Evolutionary conservation across 2,797 vertebrate genomes (phyloP), one percentile per base, ranked within the genome.

Genomic region (Melanotaenia pygmaea): DNA sequence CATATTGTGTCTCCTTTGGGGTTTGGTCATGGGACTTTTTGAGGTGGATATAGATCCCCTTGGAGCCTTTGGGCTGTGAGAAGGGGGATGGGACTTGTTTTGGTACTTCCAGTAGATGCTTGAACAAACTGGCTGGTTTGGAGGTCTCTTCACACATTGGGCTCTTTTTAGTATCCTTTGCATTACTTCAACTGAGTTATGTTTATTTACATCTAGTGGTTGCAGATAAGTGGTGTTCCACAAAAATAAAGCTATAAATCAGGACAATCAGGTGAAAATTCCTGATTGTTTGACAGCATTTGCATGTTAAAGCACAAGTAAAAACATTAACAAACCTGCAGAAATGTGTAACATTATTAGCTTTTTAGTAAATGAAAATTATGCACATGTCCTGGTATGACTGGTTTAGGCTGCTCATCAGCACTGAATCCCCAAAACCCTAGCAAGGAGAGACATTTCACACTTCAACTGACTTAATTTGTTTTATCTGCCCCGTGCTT

Each of bases 191-290:
- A 5, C 4, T 56, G 24, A 30, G 13, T 30, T 30, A 7, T 56
- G 53, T 56, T 56, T 56, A 14, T 28, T 56, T 56, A 56, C 26
- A 28, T 56, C 24, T 47, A 34, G 26, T 10, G 5, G 32, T 4
- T 35, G 43, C 7, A 61, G 72, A 72, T 62, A 30, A 72, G 56
- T 12, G 26, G 3, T 6, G 14, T 5, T 62, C 18, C n/a, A 38
- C 26, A n/a, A 58, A 50, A 28, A 56, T 7, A 28, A 14, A 7
- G 1, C 5, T 30, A 14, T 30, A 26, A 28, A 28, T 28, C 10
- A 4, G 22, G 22, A 9, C 50, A 24, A 1, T 51, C n/a, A 8
- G n/a, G 8, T 50, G 47, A 22, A 22, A 9, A 22, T 50, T n/a
- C 22, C n/a, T 22, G n/a, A 51, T 51, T 51, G 47, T 51, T 51